Conservation (phyloP, 2,888 invertebrate species). For the Netelia fuscicornis region DNA sequence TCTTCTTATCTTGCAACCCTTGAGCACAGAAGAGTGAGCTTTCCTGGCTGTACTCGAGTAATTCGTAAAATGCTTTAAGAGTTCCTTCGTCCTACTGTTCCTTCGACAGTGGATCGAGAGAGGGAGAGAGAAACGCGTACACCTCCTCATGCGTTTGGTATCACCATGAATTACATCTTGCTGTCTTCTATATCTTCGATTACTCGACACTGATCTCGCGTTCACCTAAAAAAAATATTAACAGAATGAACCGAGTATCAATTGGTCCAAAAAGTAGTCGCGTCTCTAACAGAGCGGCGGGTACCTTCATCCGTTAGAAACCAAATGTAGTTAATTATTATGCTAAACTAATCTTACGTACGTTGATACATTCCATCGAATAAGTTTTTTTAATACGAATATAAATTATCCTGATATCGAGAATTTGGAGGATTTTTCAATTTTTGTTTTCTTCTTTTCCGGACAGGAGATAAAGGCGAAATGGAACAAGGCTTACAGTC, state of each 20-base stretch:
- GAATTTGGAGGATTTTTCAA: neutral
- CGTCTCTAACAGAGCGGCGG: too few species aligned
- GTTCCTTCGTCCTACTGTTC: conserved; percentile 12
- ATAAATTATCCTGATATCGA: neutral
- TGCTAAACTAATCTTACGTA: too few species aligned
- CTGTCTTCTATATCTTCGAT: neutral
- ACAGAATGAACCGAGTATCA: too few species aligned
- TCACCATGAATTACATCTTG: neutral
- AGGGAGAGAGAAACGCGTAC: conserved; percentile 7
- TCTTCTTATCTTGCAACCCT: conserved; percentile 42
- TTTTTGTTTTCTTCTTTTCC: neutral
- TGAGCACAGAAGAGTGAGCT: conserved; percentile 57
- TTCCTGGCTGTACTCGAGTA: conserved; percentile 46
- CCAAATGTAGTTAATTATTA: too few species aligned
- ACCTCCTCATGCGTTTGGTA: conserved; percentile 10
- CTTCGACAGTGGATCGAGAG: neutral
- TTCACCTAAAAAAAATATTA: too few species aligned
- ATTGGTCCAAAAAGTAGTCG: too few species aligned
- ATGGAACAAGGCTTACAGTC: conserved; percentile 3
- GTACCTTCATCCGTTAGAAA: too few species aligned
- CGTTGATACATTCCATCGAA: neutral
- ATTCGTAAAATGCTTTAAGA: conserved; percentile 63
- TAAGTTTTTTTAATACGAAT: neutral
- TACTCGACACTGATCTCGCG: too few species aligned
- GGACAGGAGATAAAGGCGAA: neutral